These are phyloP conservation scores for Polymixis flavicincta DNA, from an alignment of 2,888 invertebrate species.

Conservation along the genomic window DNA sequence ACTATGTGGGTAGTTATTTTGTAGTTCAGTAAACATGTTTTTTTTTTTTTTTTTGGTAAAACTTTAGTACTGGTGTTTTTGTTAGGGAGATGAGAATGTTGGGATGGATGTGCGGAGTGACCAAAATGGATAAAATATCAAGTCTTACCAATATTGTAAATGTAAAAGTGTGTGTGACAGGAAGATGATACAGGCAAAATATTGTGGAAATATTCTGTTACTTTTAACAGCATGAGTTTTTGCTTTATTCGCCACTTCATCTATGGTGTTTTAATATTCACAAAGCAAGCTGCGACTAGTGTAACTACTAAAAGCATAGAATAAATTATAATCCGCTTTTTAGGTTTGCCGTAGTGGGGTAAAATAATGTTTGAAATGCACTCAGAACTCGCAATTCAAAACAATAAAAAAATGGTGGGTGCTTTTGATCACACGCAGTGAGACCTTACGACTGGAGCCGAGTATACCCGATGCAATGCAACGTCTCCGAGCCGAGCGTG, in stretches of 20 bases:
- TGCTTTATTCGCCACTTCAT: too few relatives aligned
- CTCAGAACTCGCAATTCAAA: too few relatives aligned
- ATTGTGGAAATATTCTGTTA: neutral
- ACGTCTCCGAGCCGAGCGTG: too few relatives aligned
- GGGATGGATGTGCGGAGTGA: neutral
- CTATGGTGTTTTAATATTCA: slow-evolving; percentile 12
- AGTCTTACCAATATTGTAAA: too few relatives aligned
- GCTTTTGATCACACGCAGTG: too few relatives aligned
- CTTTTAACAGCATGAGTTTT: too few relatives aligned
- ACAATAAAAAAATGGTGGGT: too few relatives aligned
- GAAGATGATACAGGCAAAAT: too few relatives aligned
- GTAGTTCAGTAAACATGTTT: slow-evolving; percentile 1
- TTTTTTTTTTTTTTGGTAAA: neutral
- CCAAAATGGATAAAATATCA: neutral
- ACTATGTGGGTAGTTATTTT: slow-evolving; percentile 21
- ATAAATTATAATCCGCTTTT: neutral
- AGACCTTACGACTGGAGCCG: too few relatives aligned
- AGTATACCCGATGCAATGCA: too few relatives aligned
- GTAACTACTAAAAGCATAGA: neutral
- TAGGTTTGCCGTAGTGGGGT: neutral
- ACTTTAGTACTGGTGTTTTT: neutral
- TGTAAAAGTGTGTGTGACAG: too few relatives aligned
- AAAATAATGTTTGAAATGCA: neutral
- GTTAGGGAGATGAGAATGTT: neutral
- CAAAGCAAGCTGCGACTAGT: neutral